These are phyloP conservation scores for Pampusana beccarii DNA, from an alignment of 2,113 vertebrate species.

Conservation along the genomic window DNA sequence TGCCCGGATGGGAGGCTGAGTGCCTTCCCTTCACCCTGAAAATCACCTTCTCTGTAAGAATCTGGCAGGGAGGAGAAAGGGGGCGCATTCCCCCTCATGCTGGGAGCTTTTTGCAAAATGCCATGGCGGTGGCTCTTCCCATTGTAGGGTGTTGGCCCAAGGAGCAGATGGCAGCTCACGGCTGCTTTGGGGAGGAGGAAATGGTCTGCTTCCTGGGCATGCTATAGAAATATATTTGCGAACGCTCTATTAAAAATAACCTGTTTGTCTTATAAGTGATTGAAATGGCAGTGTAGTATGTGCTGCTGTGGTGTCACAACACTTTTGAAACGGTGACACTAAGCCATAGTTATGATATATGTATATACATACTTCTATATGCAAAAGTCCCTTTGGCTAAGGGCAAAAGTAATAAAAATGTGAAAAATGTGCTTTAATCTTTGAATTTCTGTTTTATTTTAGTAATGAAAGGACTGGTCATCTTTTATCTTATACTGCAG, in stretches of 20 bases:
- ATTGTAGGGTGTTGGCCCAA: not conserved
- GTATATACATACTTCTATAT: not conserved
- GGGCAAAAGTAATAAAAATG: not conserved
- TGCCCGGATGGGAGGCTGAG: not conserved
- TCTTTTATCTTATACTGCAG: not conserved
- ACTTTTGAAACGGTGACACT: not conserved
- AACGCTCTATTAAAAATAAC: not conserved
- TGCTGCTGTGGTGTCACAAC: not conserved
- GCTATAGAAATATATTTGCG: not conserved
- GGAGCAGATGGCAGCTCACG: not conserved
- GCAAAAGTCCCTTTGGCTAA: not conserved
- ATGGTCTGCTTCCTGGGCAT: not conserved
- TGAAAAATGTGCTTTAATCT: not conserved
- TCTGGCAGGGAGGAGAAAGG: not conserved
- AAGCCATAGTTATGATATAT: not conserved
- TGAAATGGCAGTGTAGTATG: not conserved
- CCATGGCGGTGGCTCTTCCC: not conserved
- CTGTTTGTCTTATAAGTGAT: not conserved
- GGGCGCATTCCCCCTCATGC: not conserved
- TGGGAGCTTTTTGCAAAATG: not conserved
- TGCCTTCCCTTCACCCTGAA: not conserved
- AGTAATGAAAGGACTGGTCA: not conserved
- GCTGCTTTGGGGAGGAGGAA: not conserved
- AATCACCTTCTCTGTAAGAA: not conserved
- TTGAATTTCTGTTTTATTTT: conserved; percentile 18